These are phyloP conservation scores for Leptodactylus fuscus DNA, from an alignment of 2,113 vertebrate genomes.

Conservation along the genomic window DNA sequence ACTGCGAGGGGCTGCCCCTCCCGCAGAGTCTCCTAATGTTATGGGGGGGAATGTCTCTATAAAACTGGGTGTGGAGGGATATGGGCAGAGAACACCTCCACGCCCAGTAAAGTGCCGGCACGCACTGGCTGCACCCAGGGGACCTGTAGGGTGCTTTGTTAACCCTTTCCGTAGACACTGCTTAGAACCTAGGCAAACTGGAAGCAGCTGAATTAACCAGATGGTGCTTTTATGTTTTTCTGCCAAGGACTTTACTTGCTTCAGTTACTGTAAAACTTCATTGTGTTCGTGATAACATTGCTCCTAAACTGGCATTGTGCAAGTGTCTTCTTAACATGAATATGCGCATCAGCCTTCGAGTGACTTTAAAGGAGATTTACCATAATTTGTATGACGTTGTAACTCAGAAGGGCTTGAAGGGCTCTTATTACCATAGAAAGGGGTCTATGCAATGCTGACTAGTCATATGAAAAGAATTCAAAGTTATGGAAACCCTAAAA, in stretches of 20 bases:
- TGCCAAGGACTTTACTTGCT: not conserved
- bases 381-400: not conserved
- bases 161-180: conserved; percentile 5
- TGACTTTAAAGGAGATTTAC: not conserved
- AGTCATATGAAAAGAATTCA: too few relatives aligned
- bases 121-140: conserved; percentile 42
- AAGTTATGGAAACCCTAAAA: not conserved
- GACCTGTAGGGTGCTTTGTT: conserved; percentile 49
- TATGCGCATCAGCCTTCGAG: not conserved
- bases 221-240: not conserved
- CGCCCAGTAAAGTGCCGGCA: conserved; percentile 39
- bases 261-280: not conserved
- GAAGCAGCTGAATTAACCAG: not conserved
- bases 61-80: conserved; percentile 54
- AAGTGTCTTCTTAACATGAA: not conserved
- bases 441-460: not conserved
- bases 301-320: not conserved
- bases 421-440: not conserved
- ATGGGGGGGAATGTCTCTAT: conserved; percentile 54
- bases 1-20: conserved; percentile 42
- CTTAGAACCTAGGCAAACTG: not conserved
- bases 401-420: not conserved
- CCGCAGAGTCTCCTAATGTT: conserved; percentile 14
- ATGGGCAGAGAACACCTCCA: conserved; percentile 48
- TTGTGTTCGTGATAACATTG: not conserved